These are phyloP conservation scores for Drosophila ficusphila DNA, from an alignment of 1,140 invertebrate species.

Conservation along the genomic window DNA sequence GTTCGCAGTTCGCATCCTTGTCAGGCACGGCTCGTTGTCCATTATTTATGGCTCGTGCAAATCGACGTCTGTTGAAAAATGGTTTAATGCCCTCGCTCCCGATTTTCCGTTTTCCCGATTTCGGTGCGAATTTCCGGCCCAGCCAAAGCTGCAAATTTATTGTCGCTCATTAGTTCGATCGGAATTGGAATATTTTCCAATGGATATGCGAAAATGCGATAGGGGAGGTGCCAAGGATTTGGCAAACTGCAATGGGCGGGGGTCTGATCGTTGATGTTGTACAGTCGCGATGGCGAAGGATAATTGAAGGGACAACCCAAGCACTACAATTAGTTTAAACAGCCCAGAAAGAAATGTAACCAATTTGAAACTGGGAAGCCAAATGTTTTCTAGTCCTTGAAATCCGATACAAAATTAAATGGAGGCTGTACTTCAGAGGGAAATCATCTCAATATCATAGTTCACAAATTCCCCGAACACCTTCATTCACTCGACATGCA, in stretches of 20 bases:
- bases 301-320: background rate
- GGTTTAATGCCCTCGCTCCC: slow-evolving; percentile 49
- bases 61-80: slow-evolving; percentile 77
- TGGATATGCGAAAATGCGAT: slow-evolving; percentile 17
- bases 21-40: slow-evolving; percentile 48
- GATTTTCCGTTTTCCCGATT: too few species aligned
- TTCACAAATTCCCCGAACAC: too few species aligned
- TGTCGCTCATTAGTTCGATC: slow-evolving; percentile 70
- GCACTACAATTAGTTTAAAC: accelerated
- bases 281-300: slow-evolving; percentile 18
- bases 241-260: background rate
- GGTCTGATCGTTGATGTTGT: background rate
- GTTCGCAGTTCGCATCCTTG: slow-evolving; percentile 37
- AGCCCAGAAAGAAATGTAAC: too few species aligned
- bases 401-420: too few species aligned
- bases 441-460: too few species aligned
- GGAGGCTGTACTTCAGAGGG: too few species aligned
- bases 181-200: background rate
- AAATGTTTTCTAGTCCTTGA: too few species aligned
- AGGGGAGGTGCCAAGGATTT: background rate
- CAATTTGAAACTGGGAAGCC: too few species aligned
- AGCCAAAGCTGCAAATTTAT: slow-evolving; percentile 74
- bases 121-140: background rate
- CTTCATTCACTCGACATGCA: background rate
- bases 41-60: slow-evolving; percentile 81